phyloP scores from a whole-genome alignment of 2,113 vertebrate genomes.

The Butorides virescens region DNA sequence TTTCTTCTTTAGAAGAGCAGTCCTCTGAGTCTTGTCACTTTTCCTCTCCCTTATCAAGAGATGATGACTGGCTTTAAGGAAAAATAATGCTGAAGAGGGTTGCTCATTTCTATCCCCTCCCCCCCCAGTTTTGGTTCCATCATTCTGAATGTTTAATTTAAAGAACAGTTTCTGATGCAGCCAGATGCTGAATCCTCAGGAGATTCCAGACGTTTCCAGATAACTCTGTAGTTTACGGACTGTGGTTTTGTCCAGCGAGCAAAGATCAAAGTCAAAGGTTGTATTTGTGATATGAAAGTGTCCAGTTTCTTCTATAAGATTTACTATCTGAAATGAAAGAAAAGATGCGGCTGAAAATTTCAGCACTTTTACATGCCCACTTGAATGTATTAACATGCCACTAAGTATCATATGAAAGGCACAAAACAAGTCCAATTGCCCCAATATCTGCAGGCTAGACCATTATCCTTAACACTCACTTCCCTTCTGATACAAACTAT shows the following conservation, averaged over 20 bases:
- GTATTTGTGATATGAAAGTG: constrained; percentile 99
- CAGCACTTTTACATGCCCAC: neutral
- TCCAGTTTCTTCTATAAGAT: constrained; percentile 98
- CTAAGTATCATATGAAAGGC: neutral
- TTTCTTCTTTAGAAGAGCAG: constrained; percentile 81
- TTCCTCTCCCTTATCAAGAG: constrained; percentile 75
- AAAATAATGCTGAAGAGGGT: constrained; percentile 75
- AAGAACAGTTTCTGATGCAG: constrained; percentile 72
- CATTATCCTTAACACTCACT: neutral
- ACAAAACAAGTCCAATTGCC: neutral
- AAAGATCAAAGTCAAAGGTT: constrained; percentile 99
- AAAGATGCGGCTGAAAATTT: neutral
- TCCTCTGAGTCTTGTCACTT: constrained; percentile 71
- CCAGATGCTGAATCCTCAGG: constrained; percentile 82
- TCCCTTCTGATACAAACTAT: neutral
- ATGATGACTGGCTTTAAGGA: constrained; percentile 75
- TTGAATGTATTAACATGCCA: neutral
- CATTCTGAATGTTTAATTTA: constrained; percentile 72
- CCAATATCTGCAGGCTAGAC: neutral
- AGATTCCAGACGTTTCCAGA: constrained; percentile 89
- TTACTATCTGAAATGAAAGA: constrained; percentile 87
- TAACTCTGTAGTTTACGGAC: constrained; percentile 98
- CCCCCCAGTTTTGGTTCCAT: constrained; percentile 67
- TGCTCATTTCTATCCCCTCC: constrained; percentile 34
- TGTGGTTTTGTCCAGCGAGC: constrained; percentile 96